These are phyloP conservation scores for Trachelus tabidus DNA, from an alignment of 2,888 invertebrate genomes.

Conservation along the genomic window DNA sequence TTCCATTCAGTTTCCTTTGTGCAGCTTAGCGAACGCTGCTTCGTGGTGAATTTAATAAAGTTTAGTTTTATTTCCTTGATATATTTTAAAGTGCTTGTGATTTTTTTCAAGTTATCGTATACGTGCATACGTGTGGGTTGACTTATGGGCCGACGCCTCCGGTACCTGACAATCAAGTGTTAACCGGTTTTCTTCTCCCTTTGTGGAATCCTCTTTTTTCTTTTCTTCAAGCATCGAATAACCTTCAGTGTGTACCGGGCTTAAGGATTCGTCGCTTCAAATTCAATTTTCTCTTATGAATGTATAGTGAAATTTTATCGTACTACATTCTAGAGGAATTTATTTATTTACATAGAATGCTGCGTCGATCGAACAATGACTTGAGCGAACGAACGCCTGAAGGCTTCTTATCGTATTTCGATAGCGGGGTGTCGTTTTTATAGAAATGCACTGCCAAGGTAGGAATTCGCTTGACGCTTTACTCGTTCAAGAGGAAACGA, in stretches of 20 bases:
- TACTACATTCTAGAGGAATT: not conserved
- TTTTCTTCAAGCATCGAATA: not conserved
- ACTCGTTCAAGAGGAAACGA: slow-evolving; percentile 2
- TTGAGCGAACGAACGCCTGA: not conserved
- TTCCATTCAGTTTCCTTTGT: not conserved
- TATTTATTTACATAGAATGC: not conserved
- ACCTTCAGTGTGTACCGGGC: not conserved
- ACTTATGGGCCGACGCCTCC: not conserved
- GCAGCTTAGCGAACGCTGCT: not conserved
- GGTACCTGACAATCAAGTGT: not conserved
- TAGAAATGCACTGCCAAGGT: not conserved
- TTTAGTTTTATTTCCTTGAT: not conserved
- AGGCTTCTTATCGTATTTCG: not conserved
- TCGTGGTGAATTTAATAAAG: not conserved
- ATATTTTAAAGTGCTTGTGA: not conserved
- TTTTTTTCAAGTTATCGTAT: not conserved
- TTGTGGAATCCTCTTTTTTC: not conserved
- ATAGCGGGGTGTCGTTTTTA: not conserved
- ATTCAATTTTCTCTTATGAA: not conserved
- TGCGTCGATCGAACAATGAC: not conserved
- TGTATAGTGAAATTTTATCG: not conserved
- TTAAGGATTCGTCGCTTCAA: not conserved
- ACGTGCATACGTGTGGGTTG: not conserved
- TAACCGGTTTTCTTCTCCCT: not conserved
- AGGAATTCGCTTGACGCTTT: not conserved